Base-by-base conservation (phyloP, 2,888 invertebrate species). In the Troides helena region DNA sequence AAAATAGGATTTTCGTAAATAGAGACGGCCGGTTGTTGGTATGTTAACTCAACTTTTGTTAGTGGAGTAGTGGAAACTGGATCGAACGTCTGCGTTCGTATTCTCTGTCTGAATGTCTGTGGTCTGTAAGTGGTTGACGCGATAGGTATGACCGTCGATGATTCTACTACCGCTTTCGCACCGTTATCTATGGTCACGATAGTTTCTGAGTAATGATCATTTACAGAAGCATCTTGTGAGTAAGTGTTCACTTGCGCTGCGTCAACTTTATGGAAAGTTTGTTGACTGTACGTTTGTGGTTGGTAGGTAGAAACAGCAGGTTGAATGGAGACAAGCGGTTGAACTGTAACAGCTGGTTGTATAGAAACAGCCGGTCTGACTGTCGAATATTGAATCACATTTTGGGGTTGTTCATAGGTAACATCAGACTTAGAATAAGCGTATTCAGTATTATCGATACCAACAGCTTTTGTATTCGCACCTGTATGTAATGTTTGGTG, bases 1-100 rank as follows among this genome's bases (percentile, higher is more conserved):
- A 88, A 70, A 21, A 91, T 80, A 4, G 91, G 92, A 73, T 92
- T 92, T 76, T 90, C 82, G 71, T 92, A 90, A 21, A 85, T 72
- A 21, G 90, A 83, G 2, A 89, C 86, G 39, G 88, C 81, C 57
- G 90, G 88, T 64, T 88, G 87, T 64, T 89, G 86, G 68, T 90
- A 88, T 50, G 81, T 77, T 58, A 86, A 75, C 70, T 85, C 81
- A 23, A 87, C 79, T 71, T 78, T 74, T 62, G 92, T 83, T 63
- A 76, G 71, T 36, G 84, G 79, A 39, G 92, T 88, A 10, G 90
- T 84, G 53, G 87, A 85, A 50, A 88, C 80, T 53, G 84, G 81
- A 10, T 85, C 78, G 56, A 78, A 72, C 7, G 81, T 78, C 65
- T 86, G 82, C 2, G 81, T 75, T 70, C 87, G 82, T 18, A 83